Evolutionary conservation across 2,888 invertebrate species (phyloP).

Genomic region (Leuctra nigra): DNA sequence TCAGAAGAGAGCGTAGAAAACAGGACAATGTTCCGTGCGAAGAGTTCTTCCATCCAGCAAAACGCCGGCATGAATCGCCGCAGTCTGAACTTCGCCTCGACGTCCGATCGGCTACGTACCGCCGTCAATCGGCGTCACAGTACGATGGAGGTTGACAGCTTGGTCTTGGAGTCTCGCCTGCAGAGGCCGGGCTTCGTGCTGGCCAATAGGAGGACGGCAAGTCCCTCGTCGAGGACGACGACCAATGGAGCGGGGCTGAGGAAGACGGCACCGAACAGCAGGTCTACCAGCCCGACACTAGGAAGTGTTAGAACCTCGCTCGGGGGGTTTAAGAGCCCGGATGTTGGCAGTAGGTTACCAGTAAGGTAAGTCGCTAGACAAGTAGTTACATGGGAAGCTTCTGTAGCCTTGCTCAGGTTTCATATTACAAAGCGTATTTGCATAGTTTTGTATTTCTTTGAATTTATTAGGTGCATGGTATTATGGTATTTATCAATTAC

Average conservation of each 20-base stretch:
- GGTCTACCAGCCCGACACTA: conserved; percentile 18
- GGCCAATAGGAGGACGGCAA: neutral
- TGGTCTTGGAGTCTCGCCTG: too few relatives aligned
- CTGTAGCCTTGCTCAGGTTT: too few relatives aligned
- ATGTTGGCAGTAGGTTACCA: neutral
- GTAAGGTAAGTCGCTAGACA: too few relatives aligned
- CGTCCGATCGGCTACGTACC: neutral
- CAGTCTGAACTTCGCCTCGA: neutral
- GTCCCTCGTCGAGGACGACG: too few relatives aligned
- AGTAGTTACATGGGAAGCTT: too few relatives aligned
- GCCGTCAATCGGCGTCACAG: neutral
- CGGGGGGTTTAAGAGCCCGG: neutral
- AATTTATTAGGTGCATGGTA: too few relatives aligned
- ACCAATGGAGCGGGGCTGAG: too few relatives aligned
- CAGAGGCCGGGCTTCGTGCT: neutral
- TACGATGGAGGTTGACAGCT: too few relatives aligned
- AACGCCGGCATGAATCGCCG: neutral
- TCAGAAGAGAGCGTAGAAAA: neutral
- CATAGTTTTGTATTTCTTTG: too few relatives aligned
- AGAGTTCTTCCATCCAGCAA: too few relatives aligned
- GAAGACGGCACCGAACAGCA: conserved; percentile 13
- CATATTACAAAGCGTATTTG: too few relatives aligned
- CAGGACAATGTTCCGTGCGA: neutral
- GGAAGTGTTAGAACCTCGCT: neutral
- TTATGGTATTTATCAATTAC: too few relatives aligned